phyloP scores from a whole-genome alignment of 1,140 invertebrate species.

The Tetraneura akinire region DNA sequence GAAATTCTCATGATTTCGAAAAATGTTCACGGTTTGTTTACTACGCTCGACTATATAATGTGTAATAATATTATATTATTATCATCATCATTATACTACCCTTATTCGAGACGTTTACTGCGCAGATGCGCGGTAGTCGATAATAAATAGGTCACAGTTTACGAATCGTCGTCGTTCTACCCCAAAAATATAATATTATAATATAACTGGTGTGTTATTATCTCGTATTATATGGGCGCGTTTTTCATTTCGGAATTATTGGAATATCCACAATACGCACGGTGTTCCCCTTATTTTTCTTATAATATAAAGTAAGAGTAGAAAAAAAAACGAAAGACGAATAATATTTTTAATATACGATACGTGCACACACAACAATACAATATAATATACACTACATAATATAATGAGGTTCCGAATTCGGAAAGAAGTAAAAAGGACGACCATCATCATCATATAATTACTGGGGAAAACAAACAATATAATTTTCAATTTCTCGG shows the following conservation, averaged over 20 bases:
- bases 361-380: no score
- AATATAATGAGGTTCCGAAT: neutral
- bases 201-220: no score
- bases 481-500: constrained; percentile 2
- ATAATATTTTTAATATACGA: no score
- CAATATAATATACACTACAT: no score
- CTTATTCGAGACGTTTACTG: neutral
- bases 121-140: constrained; percentile 9
- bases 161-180: neutral
- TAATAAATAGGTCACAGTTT: constrained; percentile 38
- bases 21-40: constrained; percentile 50
- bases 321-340: neutral
- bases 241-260: no score
- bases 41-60: no score
- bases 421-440: neutral
- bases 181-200: neutral
- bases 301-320: no score
- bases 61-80: no score
- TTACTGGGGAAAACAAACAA: constrained; percentile 34
- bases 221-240: no score
- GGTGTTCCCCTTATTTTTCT: no score
- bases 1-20: constrained; percentile 45
- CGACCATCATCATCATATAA: neutral
- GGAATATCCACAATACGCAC: no score
- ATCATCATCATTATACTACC: no score